phyloP scores from a whole-genome alignment of 2,113 vertebrate species.

The Pachycephala philippinensis region DNA sequence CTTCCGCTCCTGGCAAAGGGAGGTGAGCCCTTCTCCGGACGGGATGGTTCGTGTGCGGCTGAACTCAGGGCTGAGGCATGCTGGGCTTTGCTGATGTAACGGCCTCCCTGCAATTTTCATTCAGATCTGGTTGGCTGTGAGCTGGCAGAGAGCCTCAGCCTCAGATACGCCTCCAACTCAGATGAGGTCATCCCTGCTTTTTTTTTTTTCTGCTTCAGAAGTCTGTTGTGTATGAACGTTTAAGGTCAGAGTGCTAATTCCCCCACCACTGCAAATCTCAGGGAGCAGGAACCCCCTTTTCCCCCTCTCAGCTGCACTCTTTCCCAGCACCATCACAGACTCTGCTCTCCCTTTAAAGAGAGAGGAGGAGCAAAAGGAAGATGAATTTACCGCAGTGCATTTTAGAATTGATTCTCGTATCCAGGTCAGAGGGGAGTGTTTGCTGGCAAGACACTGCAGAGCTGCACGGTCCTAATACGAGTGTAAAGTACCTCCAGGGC shows the following conservation, averaged over 20 bases:
- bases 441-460: not conserved
- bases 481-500: not conserved
- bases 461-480: not conserved
- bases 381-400: conserved; percentile 55
- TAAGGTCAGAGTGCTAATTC: conserved; percentile 6
- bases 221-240: not conserved
- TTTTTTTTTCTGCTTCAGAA: not conserved
- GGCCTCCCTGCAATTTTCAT: conserved; percentile 62
- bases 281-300: not conserved
- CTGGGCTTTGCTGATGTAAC: conserved; percentile 81
- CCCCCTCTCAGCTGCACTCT: not conserved
- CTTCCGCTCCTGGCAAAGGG: not conserved
- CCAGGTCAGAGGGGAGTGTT: not conserved
- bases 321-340: not conserved
- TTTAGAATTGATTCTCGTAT: conserved; percentile 18
- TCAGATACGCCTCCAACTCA: conserved; percentile 52
- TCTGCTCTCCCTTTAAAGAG: conserved; percentile 17
- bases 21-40: not conserved
- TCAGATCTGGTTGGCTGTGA: conserved; percentile 66
- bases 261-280: not conserved
- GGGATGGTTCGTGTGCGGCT: not conserved
- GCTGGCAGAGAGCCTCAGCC: conserved; percentile 52
- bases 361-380: conserved; percentile 48
- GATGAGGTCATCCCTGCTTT: conserved; percentile 69
- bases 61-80: conserved; percentile 61